Conservation (phyloP, 2,797 vertebrate species). For the Remorina albescens region DNA sequence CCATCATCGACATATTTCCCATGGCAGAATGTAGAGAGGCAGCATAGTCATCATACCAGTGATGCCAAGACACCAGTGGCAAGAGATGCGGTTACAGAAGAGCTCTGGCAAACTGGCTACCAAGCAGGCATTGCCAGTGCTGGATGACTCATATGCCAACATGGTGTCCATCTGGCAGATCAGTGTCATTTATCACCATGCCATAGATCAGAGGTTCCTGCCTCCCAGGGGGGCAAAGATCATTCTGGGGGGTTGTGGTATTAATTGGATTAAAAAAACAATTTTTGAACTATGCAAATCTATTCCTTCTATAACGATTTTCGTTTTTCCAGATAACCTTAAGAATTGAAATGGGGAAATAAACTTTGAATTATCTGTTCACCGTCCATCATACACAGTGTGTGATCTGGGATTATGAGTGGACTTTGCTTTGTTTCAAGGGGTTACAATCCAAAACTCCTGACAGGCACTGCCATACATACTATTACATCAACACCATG, state of each 20-base stretch:
- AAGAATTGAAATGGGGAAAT: not conserved
- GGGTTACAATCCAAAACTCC: conserved; percentile 16
- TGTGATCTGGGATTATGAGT: not conserved
- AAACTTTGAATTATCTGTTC: not conserved
- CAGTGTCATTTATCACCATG: conserved; percentile 53
- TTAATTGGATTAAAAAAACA: conserved; percentile 11
- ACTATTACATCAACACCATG: conserved; percentile 25
- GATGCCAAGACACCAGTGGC: conserved; percentile 68
- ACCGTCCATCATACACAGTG: conserved; percentile 3
- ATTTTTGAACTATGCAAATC: not conserved
- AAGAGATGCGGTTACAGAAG: conserved; percentile 31
- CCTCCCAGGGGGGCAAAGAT: conserved; percentile 15
- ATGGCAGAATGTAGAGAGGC: conserved; percentile 52
- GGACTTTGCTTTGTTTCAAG: conserved; percentile 19
- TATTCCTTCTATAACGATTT: not conserved
- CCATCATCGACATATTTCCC: conserved; percentile 68
- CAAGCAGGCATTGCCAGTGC: conserved; percentile 16
- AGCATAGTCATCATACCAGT: conserved; percentile 54
- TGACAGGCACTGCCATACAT: conserved; percentile 20
- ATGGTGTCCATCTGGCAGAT: conserved; percentile 57
- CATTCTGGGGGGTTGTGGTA: not conserved
- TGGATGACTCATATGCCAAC: conserved; percentile 42
- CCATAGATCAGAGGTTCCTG: conserved; percentile 36
- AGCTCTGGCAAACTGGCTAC: conserved; percentile 17
- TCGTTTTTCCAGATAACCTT: not conserved